Conservation (phyloP, 1,140 invertebrate species). For the Megalonaias nervosa region DNA sequence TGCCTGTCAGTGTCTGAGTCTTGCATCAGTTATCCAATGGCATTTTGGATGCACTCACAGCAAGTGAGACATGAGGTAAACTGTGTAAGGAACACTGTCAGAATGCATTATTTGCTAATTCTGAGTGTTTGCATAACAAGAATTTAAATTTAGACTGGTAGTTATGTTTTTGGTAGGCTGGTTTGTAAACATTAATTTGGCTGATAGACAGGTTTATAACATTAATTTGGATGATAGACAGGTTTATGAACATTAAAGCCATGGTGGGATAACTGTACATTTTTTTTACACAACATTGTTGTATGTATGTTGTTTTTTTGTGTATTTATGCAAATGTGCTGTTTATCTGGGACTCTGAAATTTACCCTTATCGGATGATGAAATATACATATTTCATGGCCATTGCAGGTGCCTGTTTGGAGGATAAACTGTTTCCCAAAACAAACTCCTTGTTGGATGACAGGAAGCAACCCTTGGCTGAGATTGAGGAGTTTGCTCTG, state of each 20-base stretch:
- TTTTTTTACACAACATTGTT: background rate
- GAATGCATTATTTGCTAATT: too few relatives aligned
- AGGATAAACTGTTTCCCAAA: slow-evolving; percentile 74
- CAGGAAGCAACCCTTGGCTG: slow-evolving; percentile 70
- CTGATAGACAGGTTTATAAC: background rate
- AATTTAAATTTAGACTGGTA: too few relatives aligned
- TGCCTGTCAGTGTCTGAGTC: too few relatives aligned
- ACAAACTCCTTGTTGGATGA: slow-evolving; percentile 73
- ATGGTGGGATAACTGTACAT: background rate
- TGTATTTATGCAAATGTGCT: background rate
- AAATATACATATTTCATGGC: background rate
- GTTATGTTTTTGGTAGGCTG: too few relatives aligned
- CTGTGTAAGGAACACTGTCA: too few relatives aligned
- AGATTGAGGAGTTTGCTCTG: slow-evolving; percentile 72
- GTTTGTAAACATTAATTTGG: background rate
- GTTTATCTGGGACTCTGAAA: background rate
- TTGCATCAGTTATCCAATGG: too few relatives aligned
- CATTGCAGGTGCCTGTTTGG: slow-evolving; percentile 71
- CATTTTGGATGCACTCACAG: too few relatives aligned
- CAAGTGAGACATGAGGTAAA: too few relatives aligned
- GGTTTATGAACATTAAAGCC: background rate
- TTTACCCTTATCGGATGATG: background rate
- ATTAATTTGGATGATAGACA: background rate
- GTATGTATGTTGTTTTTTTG: too few relatives aligned
- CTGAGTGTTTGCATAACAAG: too few relatives aligned